Conservation (phyloP, 2,888 invertebrate genomes). For the Noctua comes region DNA sequence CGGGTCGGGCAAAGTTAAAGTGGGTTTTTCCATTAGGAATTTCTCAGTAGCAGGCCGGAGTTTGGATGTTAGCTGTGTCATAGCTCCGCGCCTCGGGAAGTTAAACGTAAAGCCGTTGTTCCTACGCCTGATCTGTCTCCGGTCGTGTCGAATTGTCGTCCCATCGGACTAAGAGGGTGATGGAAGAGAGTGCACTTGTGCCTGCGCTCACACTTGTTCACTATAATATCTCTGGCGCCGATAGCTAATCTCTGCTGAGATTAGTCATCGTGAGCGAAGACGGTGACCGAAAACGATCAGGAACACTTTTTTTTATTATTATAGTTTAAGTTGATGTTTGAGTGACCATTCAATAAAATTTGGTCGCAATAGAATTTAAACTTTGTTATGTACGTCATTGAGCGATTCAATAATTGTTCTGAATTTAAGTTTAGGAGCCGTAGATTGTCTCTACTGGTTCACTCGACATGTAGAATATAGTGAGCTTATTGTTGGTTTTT, state of each 20-base stretch:
- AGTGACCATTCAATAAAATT: background rate
- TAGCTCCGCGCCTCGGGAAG: too few species aligned
- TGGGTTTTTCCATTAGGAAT: too few species aligned
- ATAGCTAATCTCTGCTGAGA: background rate
- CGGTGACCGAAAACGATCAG: background rate
- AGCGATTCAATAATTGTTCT: background rate
- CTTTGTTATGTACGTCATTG: background rate
- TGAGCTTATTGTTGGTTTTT: background rate
- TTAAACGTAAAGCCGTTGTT: too few species aligned
- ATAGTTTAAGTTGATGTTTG: background rate
- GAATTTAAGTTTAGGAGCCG: background rate
- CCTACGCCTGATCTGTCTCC: too few species aligned
- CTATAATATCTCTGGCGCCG: too few species aligned
- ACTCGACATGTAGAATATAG: constrained; percentile 11
- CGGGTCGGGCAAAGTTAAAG: too few species aligned
- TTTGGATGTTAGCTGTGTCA: too few species aligned
- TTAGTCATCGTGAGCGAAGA: background rate
- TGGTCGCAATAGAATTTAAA: background rate
- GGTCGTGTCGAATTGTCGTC: too few species aligned
- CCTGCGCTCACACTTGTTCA: too few species aligned
- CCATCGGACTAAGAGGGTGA: too few species aligned
- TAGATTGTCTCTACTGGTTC: constrained; percentile 13
- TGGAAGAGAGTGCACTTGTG: too few species aligned
- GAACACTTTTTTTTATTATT: background rate
- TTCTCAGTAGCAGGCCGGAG: too few species aligned